A percentile compares a stretch with the other conserved stretches of the same genome.
Conservation (phyloP, 2,113 vertebrate genomes). For the Callopanchax toddi region DNA sequence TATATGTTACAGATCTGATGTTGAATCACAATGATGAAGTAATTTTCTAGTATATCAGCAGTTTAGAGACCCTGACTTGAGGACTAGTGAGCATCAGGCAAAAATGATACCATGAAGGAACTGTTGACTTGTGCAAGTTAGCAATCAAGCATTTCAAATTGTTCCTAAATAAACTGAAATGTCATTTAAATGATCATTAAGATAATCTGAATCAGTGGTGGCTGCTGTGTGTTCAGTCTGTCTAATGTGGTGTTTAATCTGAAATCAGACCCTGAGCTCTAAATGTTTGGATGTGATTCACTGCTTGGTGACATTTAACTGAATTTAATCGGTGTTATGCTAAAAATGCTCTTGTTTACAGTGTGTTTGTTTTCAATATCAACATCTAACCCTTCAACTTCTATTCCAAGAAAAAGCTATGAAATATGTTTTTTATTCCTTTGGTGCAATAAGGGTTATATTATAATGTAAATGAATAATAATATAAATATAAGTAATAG, state of each 20-base stretch:
- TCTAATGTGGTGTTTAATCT: conserved; percentile 30
- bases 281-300: conserved; percentile 15
- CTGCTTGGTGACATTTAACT: conserved; percentile 8
- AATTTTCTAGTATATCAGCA: conserved; percentile 16
- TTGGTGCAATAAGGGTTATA: too few relatives aligned
- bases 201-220: conserved; percentile 13
- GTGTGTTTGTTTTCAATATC: too few relatives aligned
- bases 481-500: too few relatives aligned
- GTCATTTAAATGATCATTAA: conserved; percentile 23
- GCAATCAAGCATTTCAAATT: conserved; percentile 17
- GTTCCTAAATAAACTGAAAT: conserved; percentile 9
- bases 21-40: background rate
- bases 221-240: background rate
- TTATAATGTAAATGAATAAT: too few relatives aligned
- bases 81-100: conserved; percentile 33
- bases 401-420: too few relatives aligned
- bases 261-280: background rate
- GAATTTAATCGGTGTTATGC: background rate
- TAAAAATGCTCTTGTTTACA: conserved; percentile 3
- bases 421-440: too few relatives aligned
- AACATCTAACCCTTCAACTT: too few relatives aligned
- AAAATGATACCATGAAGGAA: background rate
- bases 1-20: too few relatives aligned
- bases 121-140: conserved; percentile 16
- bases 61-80: background rate